Evolutionary conservation across 2,797 vertebrate species (phyloP), one percentile per base, ranked within the genome.

Genomic region (Clarias platycephalus): DNA sequence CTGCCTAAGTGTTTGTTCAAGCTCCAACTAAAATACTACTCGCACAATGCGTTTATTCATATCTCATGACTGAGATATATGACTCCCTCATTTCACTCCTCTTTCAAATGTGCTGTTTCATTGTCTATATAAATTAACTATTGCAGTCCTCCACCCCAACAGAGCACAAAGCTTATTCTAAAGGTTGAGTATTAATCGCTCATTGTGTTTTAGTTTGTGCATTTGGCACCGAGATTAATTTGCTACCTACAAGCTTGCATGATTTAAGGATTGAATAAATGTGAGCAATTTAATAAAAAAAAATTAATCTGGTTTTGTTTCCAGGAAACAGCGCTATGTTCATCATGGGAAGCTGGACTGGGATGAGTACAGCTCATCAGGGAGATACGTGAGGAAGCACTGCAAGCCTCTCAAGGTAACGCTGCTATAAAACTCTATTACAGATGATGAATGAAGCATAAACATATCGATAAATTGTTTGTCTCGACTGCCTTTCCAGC

Each of bases 391-490:
- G 72, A 94, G 90, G 75, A 95, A 95, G 84, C 94, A 95, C 86
- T 98, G 95, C 89, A 97, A 95, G 88, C 95, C 96, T 9, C 93
- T 97, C 16, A 96, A 95, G 94, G 96, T 98, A 91, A 91, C 91
- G 78, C 22, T 20, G 3, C 4, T 7, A 28, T 12, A 64, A 63
- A 80, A 49, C 28, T 78, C 57, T 63, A 1, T 76, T 10, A n/a
- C 24, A 26, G 12, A 72, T 16, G 70, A 15, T 28, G n/a, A 58
- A 58, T 77, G 28, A 55, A 75, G 26, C 7, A 12, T 37, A 1
- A 24, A 60, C 1, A 2, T 53, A 28, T 9, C 0, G 6, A 18
- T 55, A 16, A 2, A 7, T 20, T 76, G 22, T 49, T 78, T 10
- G n/a, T 63, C 28, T 77, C 24, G 62, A 26, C 20, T 63, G 7